Conservation (phyloP, 2,797 vertebrate species). For the Phoeniculus purpureus region DNA sequence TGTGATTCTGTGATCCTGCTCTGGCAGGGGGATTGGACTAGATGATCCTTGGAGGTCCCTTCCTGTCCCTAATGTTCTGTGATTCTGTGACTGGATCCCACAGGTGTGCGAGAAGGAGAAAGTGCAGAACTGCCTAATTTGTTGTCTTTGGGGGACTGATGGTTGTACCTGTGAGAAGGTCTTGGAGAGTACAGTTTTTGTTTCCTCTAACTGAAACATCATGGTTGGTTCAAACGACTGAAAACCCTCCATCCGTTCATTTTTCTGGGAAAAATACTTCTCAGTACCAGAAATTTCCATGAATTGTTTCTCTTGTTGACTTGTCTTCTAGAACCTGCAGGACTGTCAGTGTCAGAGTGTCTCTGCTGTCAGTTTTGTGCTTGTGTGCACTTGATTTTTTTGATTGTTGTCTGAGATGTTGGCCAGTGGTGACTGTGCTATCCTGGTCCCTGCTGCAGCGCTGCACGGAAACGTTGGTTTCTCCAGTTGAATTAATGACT, state of each 20-base stretch:
- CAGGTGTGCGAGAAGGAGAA: not conserved
- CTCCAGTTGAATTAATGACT: slow-evolving; percentile 19
- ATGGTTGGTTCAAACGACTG: not conserved
- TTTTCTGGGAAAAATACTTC: not conserved
- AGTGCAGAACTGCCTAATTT: not conserved
- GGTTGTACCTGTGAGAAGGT: not conserved
- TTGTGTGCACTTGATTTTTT: not conserved
- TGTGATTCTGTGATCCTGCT: no score
- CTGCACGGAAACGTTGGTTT: slow-evolving; percentile 19
- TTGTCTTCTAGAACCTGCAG: not conserved
- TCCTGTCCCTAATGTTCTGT: no score
- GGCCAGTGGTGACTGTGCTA: not conserved
- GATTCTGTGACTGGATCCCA: not conserved
- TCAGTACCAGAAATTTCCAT: not conserved
- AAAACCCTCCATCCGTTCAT: not conserved
- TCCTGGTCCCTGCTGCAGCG: not conserved
- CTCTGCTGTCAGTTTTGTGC: not conserved
- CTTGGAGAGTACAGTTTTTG: not conserved
- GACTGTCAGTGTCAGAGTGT: not conserved
- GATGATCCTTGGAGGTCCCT: no score
- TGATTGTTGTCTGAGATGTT: not conserved
- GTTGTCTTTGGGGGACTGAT: not conserved
- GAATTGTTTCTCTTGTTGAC: not conserved
- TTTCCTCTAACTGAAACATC: not conserved
- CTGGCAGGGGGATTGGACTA: no score